Conservation (phyloP, 2,888 invertebrate species). For the Andricus quercusramuli region DNA sequence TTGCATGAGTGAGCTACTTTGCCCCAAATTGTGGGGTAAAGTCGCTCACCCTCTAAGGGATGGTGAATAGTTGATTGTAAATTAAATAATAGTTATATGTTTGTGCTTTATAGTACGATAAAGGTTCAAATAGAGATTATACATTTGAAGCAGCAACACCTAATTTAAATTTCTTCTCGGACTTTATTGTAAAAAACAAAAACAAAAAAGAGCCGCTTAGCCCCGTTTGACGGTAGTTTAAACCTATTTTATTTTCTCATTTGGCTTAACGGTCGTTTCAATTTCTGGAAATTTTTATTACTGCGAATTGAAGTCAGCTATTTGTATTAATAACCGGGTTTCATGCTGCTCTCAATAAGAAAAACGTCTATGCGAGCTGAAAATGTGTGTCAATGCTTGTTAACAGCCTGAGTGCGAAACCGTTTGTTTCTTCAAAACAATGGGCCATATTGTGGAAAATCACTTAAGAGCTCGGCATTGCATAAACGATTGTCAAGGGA, state of each 20-base stretch:
- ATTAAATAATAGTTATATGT: no score
- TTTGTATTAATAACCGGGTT: slow-evolving; percentile 31
- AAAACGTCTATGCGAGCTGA: slow-evolving; percentile 23
- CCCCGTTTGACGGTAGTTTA: background rate
- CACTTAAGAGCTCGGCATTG: slow-evolving; percentile 18
- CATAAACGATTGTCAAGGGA: slow-evolving; percentile 26
- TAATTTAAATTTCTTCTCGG: no score
- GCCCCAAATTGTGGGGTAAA: no score
- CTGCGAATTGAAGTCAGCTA: slow-evolving; percentile 13
- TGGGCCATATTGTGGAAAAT: slow-evolving; percentile 26
- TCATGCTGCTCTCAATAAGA: background rate
- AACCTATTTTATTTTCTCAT: background rate
- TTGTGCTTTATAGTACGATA: no score
- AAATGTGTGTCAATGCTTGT: slow-evolving; percentile 49
- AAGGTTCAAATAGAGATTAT: no score
- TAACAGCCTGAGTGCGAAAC: slow-evolving; percentile 23
- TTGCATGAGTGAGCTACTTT: no score
- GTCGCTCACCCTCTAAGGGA: no score
- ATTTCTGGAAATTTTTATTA: background rate
- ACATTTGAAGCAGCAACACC: no score
- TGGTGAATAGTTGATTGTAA: no score
- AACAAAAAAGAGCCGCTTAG: no score
- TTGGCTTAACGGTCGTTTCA: background rate
- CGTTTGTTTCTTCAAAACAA: slow-evolving; percentile 29
- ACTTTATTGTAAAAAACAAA: no score